Evolutionary conservation across 2,888 invertebrate species (phyloP).

Genomic region (Andrena flavipes): DNA sequence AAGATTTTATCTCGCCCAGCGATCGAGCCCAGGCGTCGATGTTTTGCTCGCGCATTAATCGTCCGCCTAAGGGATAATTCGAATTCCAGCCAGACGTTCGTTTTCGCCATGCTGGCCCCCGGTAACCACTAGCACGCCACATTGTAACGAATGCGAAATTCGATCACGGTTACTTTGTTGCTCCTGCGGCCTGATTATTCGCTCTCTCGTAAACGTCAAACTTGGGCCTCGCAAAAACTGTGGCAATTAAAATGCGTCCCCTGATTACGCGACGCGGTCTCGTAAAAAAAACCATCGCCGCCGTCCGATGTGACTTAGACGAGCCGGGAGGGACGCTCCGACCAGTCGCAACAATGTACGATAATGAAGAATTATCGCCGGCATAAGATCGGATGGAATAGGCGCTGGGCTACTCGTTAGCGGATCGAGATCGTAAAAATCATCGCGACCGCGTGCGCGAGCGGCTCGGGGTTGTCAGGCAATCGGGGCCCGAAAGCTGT

Average conservation of each 20-base stretch:
- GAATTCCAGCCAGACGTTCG: slow-evolving; percentile 9
- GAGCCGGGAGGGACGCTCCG: slow-evolving; percentile 43
- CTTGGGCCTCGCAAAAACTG: slow-evolving; percentile 68
- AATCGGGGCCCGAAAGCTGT: slow-evolving; percentile 52
- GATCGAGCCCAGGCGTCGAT: slow-evolving; percentile 26
- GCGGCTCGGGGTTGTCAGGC: slow-evolving; percentile 50
- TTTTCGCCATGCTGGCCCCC: slow-evolving; percentile 41
- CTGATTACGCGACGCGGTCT: slow-evolving; percentile 74
- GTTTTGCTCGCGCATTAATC: slow-evolving; percentile 49
- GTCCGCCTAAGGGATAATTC: slow-evolving; percentile 29
- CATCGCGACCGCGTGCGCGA: slow-evolving; percentile 65
- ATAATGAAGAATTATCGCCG: slow-evolving; percentile 85
- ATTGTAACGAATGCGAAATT: slow-evolving; percentile 66
- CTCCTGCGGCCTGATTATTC: slow-evolving; percentile 67
- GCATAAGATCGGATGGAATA: slow-evolving; percentile 77
- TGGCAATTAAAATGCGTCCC: slow-evolving; percentile 78
- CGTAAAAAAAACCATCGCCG: slow-evolving; percentile 63
- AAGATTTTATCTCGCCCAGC: slow-evolving; percentile 48
- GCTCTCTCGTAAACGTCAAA: slow-evolving; percentile 74
- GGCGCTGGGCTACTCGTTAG: slow-evolving; percentile 81
- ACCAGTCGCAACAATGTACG: slow-evolving; percentile 82
- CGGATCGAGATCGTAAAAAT: slow-evolving; percentile 82
- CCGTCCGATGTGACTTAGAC: slow-evolving; percentile 55
- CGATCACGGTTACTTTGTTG: slow-evolving; percentile 62
- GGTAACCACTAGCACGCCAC: slow-evolving; percentile 27